A percentile compares a stretch with the other conserved stretches of the same genome.
phyloP scores from a whole-genome alignment of 2,797 vertebrate species.

The Myotis planiceps region DNA sequence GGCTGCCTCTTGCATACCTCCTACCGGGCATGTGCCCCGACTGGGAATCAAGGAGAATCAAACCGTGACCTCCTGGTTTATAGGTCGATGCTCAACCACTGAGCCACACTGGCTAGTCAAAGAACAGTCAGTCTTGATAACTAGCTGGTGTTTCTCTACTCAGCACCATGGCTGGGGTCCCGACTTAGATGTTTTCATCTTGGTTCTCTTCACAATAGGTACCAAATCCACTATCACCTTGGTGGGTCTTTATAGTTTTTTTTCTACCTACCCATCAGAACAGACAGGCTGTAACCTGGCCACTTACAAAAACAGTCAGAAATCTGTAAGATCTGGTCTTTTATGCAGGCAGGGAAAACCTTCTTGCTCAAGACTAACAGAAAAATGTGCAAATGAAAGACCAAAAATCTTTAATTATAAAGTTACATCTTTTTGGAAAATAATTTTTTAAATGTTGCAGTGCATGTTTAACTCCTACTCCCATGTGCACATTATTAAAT shows the following conservation, averaged over 20 bases:
- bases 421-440: not conserved
- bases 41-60: not conserved
- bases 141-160: not conserved
- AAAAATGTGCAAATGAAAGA: conserved; percentile 30
- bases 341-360: not conserved
- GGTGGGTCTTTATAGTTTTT: not conserved
- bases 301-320: not conserved
- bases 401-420: conserved; percentile 63
- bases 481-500: not conserved
- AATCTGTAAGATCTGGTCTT: not conserved
- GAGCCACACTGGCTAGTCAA: not conserved
- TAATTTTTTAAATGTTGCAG: not conserved
- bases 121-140: not conserved
- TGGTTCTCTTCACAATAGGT: conserved; percentile 16
- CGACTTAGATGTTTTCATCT: not conserved
- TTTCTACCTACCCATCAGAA: not conserved
- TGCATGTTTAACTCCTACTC: not conserved
- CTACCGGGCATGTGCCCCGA: not conserved
- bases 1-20: not conserved
- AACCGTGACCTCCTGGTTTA: not conserved
- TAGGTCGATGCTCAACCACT: not conserved
- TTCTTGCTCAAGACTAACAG: conserved; percentile 28
- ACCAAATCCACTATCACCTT: not conserved
- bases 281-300: not conserved
- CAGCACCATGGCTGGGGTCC: not conserved